Conservation (phyloP, 2,888 invertebrate genomes). For the Apamea anceps region DNA sequence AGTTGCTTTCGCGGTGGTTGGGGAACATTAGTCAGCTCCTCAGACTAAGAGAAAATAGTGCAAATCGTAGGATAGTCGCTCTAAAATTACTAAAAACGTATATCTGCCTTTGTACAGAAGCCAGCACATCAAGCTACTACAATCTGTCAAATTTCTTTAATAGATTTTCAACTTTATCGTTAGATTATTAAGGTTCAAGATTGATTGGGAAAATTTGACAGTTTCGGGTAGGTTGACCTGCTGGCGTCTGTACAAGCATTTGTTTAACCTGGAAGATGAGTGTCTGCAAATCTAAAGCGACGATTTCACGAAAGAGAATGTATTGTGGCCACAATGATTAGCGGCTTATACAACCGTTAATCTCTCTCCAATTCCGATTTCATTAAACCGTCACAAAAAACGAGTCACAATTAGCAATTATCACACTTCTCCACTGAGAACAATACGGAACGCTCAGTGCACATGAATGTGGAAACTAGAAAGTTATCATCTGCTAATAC, state of each 20-base stretch:
- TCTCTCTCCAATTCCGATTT: conserved; percentile 24
- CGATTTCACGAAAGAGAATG: not conserved
- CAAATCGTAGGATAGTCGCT: not conserved
- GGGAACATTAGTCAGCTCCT: not conserved
- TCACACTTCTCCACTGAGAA: conserved; percentile 50
- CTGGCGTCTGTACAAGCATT: too few relatives aligned
- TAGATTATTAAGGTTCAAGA: too few relatives aligned
- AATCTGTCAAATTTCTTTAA: too few relatives aligned
- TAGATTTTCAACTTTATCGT: too few relatives aligned
- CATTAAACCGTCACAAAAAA: conserved; percentile 27
- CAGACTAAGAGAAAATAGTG: not conserved
- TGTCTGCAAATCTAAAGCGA: not conserved
- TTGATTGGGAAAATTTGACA: too few relatives aligned
- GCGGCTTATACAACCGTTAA: not conserved
- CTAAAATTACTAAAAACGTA: not conserved
- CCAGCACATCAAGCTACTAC: too few relatives aligned
- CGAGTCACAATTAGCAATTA: conserved; percentile 43
- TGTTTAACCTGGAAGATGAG: not conserved
- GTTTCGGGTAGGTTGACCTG: too few relatives aligned
- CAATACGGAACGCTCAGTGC: conserved; percentile 58
- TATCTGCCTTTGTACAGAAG: not conserved
- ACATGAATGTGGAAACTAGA: conserved; percentile 63
- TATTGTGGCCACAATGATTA: not conserved
- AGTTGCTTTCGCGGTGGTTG: not conserved
- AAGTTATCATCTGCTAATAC: conserved; percentile 52